Base-by-base conservation (phyloP, 2,888 invertebrate genomes). In the Microctonus aethiopoides region DNA sequence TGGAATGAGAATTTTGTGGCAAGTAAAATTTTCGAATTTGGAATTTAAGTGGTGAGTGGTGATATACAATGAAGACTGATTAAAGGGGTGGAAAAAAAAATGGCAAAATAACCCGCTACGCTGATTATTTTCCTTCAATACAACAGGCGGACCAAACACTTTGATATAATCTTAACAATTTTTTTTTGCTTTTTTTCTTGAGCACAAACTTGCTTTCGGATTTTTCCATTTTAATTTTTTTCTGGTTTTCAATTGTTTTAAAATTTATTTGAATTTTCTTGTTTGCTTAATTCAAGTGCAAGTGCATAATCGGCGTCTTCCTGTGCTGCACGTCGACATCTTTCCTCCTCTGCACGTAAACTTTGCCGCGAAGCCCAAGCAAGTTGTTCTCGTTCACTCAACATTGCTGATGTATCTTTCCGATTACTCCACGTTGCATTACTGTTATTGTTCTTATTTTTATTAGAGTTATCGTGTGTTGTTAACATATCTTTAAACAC, bases 291-390 rank as follows among this genome's bases (percentile, higher is more conserved):
- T 72, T 91, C 92, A 63, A 94, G 87, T 0, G 93, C 94, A 41
- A 92, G 88, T 80, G 92, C 92, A 65, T 94, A 86, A 79, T 94
- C 94, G n/a, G 91, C 91, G 74, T 93, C 91, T 81, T 94, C 94
- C 66, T 89, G 87, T 60, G 90, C 87, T 74, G 90, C 87, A 64
- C 87, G 89, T 72, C 89, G 89, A 16, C 91, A 88, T 76, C 91
- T 91, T 72, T 89, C 90, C 80, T 92, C 90, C 82, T 93, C 91
- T 46, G 91, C 85, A 34, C 89, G 87, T 69, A 90, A 84, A 76
- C 93, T 93, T 83, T 93, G 92, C 32, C 90, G 88, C 13, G 91
- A 91, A 3, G 93, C 94, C 93, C 93, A 93, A 20, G 91, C 92
- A 83, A 92, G 86, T 86, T 93, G 93, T 83, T 91, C 89, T 79